Evolutionary conservation across 2,113 vertebrate species (phyloP), one percentile per base, ranked within the genome.

Genomic region (Anoplopoma fimbria): DNA sequence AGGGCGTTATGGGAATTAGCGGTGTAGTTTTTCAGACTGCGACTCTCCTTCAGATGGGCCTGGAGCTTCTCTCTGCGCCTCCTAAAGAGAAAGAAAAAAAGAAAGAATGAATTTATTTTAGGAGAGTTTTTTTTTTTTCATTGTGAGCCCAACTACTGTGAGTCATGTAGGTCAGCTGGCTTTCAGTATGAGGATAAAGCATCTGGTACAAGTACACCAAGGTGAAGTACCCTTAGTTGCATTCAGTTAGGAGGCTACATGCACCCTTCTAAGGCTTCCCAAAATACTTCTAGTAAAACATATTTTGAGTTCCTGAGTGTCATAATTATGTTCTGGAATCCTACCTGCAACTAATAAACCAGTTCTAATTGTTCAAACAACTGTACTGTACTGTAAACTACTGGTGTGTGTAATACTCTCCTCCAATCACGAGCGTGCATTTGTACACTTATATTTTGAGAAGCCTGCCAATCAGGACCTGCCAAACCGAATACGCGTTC

Each of bases 1-100:
- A 96, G 91, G 82, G 91, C 93, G 42, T 71, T 81, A 4, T 96
- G 92, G 60, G 94, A 90, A 79, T 97, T 97, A 12, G 97, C 92
- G 21, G 95, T 96, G 94, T 98, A 99, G 93, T 94, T 96, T 92
- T 98, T 99, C 86, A 96, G 91, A 92, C 92, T 96, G 65, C 96
- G 97, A 6, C 94, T 95, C 77, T 99, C 97, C 92, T 98, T 99
- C 94, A 98, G 91, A 88, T 99, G 97, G 62, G 97, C 97, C 81
- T 99, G 97, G 74, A 99, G 96, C 93, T 98, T 97, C 93, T 98
- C 97, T 80, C 96, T 93, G 91, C 97, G 97, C 82, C 96, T 97
- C 95, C 98, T 99, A 0, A 27, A 60, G 21, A 75, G 17, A 71
- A n/a, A 55, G 31, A 58, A 29, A 25, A 27, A 42, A 42, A 63